A percentile compares a stretch with the other conserved stretches of the same genome.
Evolutionary conservation across 2,888 invertebrate genomes (phyloP).

Genomic region (Epiblema foenella): DNA sequence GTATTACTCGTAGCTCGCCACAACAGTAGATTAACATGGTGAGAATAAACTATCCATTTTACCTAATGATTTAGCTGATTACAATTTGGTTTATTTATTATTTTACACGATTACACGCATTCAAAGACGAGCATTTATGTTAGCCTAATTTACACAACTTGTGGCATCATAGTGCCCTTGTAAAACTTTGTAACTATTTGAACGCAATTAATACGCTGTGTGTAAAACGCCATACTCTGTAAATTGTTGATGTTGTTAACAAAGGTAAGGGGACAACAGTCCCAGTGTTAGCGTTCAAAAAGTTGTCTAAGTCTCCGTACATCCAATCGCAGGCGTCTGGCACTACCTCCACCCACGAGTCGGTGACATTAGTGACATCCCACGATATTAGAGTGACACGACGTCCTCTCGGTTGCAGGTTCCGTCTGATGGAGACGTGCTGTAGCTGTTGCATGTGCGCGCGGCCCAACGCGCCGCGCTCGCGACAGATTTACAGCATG

Average conservation of each 20-base stretch:
- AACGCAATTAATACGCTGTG: background rate
- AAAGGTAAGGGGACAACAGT: background rate
- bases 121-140: conserved; percentile 3
- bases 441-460: conserved; percentile 91
- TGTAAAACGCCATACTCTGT: background rate
- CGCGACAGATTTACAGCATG: conserved; percentile 94
- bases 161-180: background rate
- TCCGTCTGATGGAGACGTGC: conserved; percentile 89
- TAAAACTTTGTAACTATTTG: background rate
- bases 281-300: background rate
- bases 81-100: conserved; percentile 23
- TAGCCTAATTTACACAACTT: conserved; percentile 3
- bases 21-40: conserved; percentile 37
- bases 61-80: conserved; percentile 35
- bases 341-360: background rate
- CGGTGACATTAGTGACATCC: no score
- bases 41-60: conserved; percentile 35
- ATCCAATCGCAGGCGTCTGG: background rate
- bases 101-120: conserved; percentile 27
- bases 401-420: conserved; percentile 80
- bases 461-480: conserved; percentile 89
- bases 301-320: background rate
- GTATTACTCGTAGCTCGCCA: conserved; percentile 41
- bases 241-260: background rate
- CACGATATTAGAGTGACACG: background rate